Evolutionary conservation across 2,113 vertebrate genomes (phyloP).

Genomic region (Rhinichthys klamathensis): DNA sequence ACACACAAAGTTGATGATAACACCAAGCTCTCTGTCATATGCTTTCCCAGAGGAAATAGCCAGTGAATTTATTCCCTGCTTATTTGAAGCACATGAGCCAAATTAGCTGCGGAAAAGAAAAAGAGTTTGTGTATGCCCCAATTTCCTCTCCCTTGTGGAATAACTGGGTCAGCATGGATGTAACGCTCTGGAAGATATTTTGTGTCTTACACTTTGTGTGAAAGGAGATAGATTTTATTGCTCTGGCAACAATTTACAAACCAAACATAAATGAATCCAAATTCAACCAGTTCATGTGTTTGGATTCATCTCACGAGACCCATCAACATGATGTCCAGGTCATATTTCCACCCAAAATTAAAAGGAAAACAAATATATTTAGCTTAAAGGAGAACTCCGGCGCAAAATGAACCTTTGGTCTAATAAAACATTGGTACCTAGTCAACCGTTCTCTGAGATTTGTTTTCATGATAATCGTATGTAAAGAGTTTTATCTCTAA

Average conservation of each 20-base stretch:
- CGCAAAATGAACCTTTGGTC: too few relatives aligned
- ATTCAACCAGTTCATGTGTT: not conserved
- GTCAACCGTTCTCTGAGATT: too few relatives aligned
- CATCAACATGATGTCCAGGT: not conserved
- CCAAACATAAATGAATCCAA: slow-evolving; percentile 1
- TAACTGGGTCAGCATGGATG: not conserved
- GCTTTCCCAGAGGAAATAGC: slow-evolving; percentile 45
- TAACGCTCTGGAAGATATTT: not conserved
- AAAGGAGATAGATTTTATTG: not conserved
- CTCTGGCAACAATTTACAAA: not conserved
- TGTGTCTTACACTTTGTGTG: not conserved
- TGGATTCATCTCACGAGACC: not conserved
- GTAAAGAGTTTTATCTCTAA: too few relatives aligned
- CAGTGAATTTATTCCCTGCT: slow-evolving; percentile 44
- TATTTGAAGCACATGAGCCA: slow-evolving; percentile 60
- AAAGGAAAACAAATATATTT: not conserved
- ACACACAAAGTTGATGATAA: slow-evolving; percentile 54
- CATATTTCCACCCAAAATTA: not conserved
- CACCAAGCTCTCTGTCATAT: slow-evolving; percentile 52
- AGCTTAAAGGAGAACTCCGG: too few relatives aligned
- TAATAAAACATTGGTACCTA: too few relatives aligned
- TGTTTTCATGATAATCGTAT: too few relatives aligned
- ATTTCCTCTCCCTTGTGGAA: slow-evolving; percentile 17
- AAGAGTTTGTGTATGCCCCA: slow-evolving; percentile 55
- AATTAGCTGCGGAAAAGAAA: slow-evolving; percentile 50